These are phyloP conservation scores for Petaurus breviceps DNA, from an alignment of 2,113 vertebrate genomes.

Conservation along the genomic window DNA sequence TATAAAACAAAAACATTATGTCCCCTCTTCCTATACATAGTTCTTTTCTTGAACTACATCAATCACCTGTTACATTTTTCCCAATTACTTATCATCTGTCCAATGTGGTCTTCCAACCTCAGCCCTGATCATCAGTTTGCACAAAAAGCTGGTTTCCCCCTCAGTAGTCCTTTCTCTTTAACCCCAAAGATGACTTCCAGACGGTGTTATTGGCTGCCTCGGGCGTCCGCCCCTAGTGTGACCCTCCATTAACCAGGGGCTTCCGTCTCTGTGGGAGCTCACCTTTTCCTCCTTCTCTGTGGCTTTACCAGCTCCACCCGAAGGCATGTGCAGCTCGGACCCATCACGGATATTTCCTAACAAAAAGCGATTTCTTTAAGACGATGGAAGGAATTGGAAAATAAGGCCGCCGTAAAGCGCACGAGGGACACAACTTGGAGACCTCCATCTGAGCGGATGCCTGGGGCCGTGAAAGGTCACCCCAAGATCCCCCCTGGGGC, in stretches of 20 bases:
- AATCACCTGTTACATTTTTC: slow-evolving; percentile 12
- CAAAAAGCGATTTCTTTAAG: slow-evolving; percentile 70
- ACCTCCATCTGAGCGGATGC: too few species aligned
- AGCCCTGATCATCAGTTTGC: slow-evolving; percentile 40
- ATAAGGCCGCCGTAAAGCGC: too few species aligned
- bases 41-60: slow-evolving; percentile 13
- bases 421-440: too few species aligned
- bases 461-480: too few species aligned
- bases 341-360: slow-evolving; percentile 55
- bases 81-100: not conserved
- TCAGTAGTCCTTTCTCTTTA: slow-evolving; percentile 48
- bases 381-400: not conserved
- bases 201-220: slow-evolving; percentile 8
- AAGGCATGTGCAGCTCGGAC: slow-evolving; percentile 81
- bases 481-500: too few species aligned
- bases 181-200: slow-evolving; percentile 62
- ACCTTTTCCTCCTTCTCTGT: slow-evolving; percentile 83
- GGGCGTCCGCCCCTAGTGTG: slow-evolving; percentile 21
- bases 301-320: slow-evolving; percentile 71
- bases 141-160: slow-evolving; percentile 38
- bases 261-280: slow-evolving; percentile 45
- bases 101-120: slow-evolving; percentile 13
- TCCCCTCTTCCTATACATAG: not conserved
- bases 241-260: slow-evolving; percentile 30
- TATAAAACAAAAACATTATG: too few species aligned